A percentile compares a stretch with the other conserved stretches of the same genome.
Conservation (phyloP, 2,797 vertebrate species). For the Distichodus sexfasciatus region DNA sequence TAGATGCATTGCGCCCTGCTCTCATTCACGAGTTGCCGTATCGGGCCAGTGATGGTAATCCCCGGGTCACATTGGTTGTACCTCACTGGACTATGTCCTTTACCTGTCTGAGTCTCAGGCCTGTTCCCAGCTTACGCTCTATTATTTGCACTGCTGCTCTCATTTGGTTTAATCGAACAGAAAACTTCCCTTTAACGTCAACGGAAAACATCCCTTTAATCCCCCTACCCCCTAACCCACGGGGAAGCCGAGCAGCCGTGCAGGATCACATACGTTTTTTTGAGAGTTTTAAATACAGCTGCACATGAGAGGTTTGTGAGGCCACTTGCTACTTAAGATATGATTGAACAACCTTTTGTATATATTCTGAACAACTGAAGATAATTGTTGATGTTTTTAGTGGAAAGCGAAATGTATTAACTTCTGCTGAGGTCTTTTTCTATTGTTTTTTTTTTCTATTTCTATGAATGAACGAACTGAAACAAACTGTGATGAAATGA, state of each 20-base stretch:
- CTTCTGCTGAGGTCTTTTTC: conserved; percentile 37
- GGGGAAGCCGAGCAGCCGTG: not conserved
- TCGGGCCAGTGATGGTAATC: no score
- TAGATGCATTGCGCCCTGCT: not conserved
- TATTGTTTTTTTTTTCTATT: conserved; percentile 53
- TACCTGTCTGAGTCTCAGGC: not conserved
- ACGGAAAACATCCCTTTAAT: conserved; percentile 36
- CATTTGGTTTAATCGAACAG: not conserved
- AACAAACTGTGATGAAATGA: conserved; percentile 29
- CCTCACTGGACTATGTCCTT: not conserved
- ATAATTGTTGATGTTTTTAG: conserved; percentile 59
- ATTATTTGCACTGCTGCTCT: not conserved
- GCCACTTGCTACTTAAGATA: conserved; percentile 15
- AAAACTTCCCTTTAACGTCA: conserved; percentile 29
- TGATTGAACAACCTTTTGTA: conserved; percentile 59
- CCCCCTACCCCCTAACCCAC: conserved; percentile 19
- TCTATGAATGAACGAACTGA: conserved; percentile 55
- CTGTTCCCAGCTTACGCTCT: not conserved
- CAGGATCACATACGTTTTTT: not conserved
- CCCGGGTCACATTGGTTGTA: not conserved
- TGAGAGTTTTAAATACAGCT: conserved; percentile 45
- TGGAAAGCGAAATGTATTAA: conserved; percentile 64
- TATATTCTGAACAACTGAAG: conserved; percentile 61
- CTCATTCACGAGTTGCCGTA: not conserved
- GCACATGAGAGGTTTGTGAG: conserved; percentile 51